Evolutionary conservation across 1,140 invertebrate genomes (phyloP), one percentile per base, ranked within the genome.

Genomic region (Globodera ellingtonae): DNA sequence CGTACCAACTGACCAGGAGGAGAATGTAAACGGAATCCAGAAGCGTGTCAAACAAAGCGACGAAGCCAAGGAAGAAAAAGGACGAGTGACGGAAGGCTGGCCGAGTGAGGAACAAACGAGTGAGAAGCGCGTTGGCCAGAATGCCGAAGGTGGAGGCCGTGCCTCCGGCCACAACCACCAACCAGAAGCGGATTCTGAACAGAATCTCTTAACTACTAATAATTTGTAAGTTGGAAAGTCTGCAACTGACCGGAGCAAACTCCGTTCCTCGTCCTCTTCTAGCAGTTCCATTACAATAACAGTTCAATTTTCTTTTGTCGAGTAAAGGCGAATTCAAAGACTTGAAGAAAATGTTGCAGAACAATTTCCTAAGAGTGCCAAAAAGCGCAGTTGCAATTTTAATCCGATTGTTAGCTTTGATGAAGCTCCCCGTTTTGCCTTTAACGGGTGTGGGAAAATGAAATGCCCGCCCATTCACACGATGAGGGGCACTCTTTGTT

Each of bases 61-160:
- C 84, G 69, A 84, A 84, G 48, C 84, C 84, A 15, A 84, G 75
- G 75, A 84, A 84, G 71, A 84, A 84, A 66, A 86, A 84, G 6
- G 84, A 84, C 52, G 84, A 84, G 76, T 86, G 85, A 18, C 84
- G 76, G 62, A 83, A 84, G 72, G 84, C 81, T 15, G 69, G 74
- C 6, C 69, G 70, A 21, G 81, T 67, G 13, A 84, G 47, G 66
- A 84, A 84, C 47, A 84, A 69, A n/a, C 74, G 48, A 18, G 84
- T 79, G 7, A 84, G 66, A 47, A 84, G 8, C n/a, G 76, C 83
- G 65, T 84, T 84, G 8, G 84, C 81, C 8, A 85, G 8, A 65
- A 85, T 72, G 18, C 84, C 84, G 75, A 82, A 84, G 21, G 82
- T 6, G 47, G 84, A 74, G 7, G 80, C 62, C 8, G 56, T 13